Evolutionary conservation across 2,888 invertebrate species (phyloP).

Genomic region (Diarsia mendica): DNA sequence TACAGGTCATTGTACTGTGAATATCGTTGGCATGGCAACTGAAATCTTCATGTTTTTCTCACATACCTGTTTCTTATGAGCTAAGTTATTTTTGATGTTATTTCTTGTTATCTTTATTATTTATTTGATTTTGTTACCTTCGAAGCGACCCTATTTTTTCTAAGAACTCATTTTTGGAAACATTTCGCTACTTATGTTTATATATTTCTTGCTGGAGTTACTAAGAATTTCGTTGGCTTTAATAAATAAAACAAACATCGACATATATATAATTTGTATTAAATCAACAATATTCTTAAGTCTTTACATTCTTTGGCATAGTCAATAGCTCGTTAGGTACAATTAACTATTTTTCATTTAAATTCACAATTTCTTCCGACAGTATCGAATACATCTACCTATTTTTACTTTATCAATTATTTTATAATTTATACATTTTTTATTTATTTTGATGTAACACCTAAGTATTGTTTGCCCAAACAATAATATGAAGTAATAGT

Average conservation of each 20-base stretch:
- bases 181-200: not conserved
- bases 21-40: not conserved
- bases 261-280: conserved; percentile 90
- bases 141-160: not conserved
- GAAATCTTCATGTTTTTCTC: conserved; percentile 4
- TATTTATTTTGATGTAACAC: conserved; percentile 55
- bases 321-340: conserved; percentile 83
- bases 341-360: conserved; percentile 76
- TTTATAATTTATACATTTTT: conserved; percentile 71
- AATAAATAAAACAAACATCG: conserved; percentile 72
- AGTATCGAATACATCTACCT: conserved; percentile 82
- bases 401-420: conserved; percentile 73
- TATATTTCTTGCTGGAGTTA: not conserved
- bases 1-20: not conserved
- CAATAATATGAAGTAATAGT: conserved; percentile 79
- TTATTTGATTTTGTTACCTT: not conserved
- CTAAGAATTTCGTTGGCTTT: not conserved
- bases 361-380: conserved; percentile 82
- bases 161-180: not conserved
- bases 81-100: not conserved
- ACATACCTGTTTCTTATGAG: not conserved
- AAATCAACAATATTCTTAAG: conserved; percentile 89
- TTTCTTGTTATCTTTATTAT: conserved; percentile 1
- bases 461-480: conserved; percentile 86
- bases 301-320: conserved; percentile 90